Conservation (phyloP, 2,888 invertebrate species). For the Pseudococcus jackbeardsleyi region DNA sequence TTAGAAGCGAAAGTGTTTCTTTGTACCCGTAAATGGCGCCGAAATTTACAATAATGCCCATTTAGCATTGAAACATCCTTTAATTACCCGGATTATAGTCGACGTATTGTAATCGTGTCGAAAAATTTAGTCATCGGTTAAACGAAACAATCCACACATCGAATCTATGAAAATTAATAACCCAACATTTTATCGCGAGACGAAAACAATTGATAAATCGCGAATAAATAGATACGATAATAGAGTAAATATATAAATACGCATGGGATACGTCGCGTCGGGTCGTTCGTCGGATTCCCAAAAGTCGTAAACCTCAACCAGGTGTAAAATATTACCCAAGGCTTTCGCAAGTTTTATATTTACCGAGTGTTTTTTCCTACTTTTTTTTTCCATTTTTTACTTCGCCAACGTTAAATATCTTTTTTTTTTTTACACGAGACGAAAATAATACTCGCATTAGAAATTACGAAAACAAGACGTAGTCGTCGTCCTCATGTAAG, state of each 20-base stretch:
- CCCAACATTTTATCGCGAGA: not conserved
- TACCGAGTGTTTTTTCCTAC: not conserved
- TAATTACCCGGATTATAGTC: slow-evolving; percentile 28
- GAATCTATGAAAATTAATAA: slow-evolving; percentile 29
- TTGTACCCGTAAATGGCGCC: not conserved
- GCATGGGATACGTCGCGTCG: not conserved
- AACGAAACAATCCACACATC: slow-evolving; percentile 34
- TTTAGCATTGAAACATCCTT: not conserved
- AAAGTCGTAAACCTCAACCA: slow-evolving; percentile 26
- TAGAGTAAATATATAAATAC: slow-evolving; percentile 1
- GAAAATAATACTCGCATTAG: slow-evolving; percentile 21
- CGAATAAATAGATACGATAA: slow-evolving; percentile 45
- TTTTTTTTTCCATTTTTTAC: not conserved
- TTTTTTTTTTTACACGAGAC: not conserved
- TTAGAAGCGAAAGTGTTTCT: slow-evolving; percentile 33
- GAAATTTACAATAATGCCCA: slow-evolving; percentile 9
- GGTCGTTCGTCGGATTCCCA: not conserved
- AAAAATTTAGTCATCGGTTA: slow-evolving; percentile 33
- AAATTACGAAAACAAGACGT: slow-evolving; percentile 20
- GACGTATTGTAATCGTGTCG: not conserved
- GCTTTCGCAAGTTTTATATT: slow-evolving; percentile 8
- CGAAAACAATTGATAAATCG: slow-evolving; percentile 39
- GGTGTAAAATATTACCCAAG: slow-evolving; percentile 29
- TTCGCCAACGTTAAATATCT: slow-evolving; percentile 18
- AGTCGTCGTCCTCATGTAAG: not conserved